Evolutionary conservation across 2,797 vertebrate genomes (phyloP).

Genomic region (Intellagama lesueurii): DNA sequence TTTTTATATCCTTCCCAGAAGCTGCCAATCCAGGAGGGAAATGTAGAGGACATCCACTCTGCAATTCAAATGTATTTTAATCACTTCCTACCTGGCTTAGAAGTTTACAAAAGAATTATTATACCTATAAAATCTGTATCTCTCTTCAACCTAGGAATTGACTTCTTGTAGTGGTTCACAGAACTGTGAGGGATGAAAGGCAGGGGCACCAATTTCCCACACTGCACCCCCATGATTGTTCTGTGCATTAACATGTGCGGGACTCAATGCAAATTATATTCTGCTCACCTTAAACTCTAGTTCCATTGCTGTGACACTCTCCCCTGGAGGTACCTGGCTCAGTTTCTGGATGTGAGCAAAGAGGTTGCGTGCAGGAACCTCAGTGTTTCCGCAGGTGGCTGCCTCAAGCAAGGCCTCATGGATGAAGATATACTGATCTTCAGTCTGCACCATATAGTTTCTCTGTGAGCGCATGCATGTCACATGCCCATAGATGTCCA

Average conservation of each 20-base stretch:
- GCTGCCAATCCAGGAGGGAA: constrained; percentile 58
- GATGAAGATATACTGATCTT: constrained; percentile 98
- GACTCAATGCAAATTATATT: neutral
- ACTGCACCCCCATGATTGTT: neutral
- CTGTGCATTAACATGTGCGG: no score
- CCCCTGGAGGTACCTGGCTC: constrained; percentile 85
- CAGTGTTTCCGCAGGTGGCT: constrained; percentile 88
- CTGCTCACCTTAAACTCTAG: constrained; percentile 93
- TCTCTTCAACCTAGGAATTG: rapidly evolving
- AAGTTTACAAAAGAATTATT: constrained; percentile 42
- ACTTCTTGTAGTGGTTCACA: rapidly evolving
- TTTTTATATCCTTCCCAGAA: constrained; percentile 67
- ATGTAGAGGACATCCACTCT: constrained; percentile 42
- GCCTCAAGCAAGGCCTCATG: constrained; percentile 95
- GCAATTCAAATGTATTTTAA: constrained; percentile 68
- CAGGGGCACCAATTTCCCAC: neutral
- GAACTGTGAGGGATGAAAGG: neutral
- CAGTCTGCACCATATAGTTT: constrained; percentile 99
- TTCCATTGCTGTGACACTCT: constrained; percentile 91
- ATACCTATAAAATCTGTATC: neutral
- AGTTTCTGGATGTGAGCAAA: constrained; percentile 96
- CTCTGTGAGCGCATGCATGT: constrained; percentile 96
- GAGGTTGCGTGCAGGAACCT: constrained; percentile 92
- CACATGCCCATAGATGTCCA: constrained; percentile 96
- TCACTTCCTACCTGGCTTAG: constrained; percentile 57